Evolutionary conservation across 2,113 vertebrate genomes (phyloP), one percentile per base, ranked within the genome.

Genomic region (Grammomys dolichurus): DNA sequence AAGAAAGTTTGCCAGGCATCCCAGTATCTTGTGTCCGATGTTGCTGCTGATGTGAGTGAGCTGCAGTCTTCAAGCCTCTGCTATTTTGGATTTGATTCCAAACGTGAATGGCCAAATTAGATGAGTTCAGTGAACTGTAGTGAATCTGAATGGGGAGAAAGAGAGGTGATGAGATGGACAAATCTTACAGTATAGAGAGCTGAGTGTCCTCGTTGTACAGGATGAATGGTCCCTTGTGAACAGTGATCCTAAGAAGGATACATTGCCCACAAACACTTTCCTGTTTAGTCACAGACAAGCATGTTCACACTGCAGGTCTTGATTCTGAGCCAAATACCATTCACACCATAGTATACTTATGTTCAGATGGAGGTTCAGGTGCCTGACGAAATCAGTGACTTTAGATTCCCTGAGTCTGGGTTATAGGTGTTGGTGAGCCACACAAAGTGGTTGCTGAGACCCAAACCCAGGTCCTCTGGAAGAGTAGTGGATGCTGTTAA

Each of bases 11-110:
- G 51, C 1, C 1, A 94, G 89, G 67, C 76, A 76, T 91, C 84
- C 56, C n/a, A 92, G 80, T 58, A 89, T 51, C 43, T 36, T 93
- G n/a, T 87, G 69, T 72, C 80, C 58, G 46, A 73, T 28, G 51
- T 65, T 86, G 2, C 63, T 90, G 1, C 48, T 92, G 56, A 70
- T 60, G 48, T 70, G 63, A 90, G 28, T 90, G 87, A 67, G 36
- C 56, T 93, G 73, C 46, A 88, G 60, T 86, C 69, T 82, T 28
- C 40, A 12, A 46, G 46, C 2, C 58, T 87, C 86, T 85, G 46
- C 19, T 69, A n/a, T 17, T 86, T 88, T 40, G 89, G 51, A 81
- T 90, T 92, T 95, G 80, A 94, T 90, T 95, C 89, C 67, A 92
- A 63, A 63, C 69, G 46, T 56, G 60, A 94, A 82, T 48, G 54